Base-by-base conservation (phyloP, 2,888 invertebrate species). In the Eurois occulta region DNA sequence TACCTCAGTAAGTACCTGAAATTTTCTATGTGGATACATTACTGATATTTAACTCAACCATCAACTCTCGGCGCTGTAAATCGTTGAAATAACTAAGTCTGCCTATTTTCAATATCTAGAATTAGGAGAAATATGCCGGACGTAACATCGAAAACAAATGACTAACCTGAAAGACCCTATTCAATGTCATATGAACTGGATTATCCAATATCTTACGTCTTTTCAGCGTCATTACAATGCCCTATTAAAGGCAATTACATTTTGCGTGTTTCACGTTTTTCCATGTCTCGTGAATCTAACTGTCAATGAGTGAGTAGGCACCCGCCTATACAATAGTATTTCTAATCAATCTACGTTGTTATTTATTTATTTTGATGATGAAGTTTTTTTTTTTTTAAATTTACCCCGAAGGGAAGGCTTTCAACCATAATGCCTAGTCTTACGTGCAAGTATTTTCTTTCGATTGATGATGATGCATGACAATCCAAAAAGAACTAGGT, bases 201-300 rank as follows among this genome's bases (percentile, higher is more conserved):
- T 77, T 72, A 77, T 77, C 74, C 74, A 70, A 77, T 68, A 74
- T 24, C 21, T 71, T n/a, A 66, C 46, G 35, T 65, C 13, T 66
- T 72, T 74, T 72, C 62, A 75, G 41, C 35, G 52, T 32, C 41
- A 62, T 74, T 72, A 73, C 43, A 70, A 58, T 32, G 35, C 32
- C 64, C 41, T 52, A 74, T 79, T 74, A 69, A 8, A 70, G 35
- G 55, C 21, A 75, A 66, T 58, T 58, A 70, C 55, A 52, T 67
- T 74, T 69, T 62, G 46, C 72, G 72, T 65, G 72, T 48, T 70
- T 60, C 84, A 73, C 58, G 72, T n/a, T 64, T 79, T 67, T 48
- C 8, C n/a, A 67, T n/a, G 41, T 65, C 72, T 80, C 76, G 67
- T 80, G 73, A 84, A 28, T 43, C 38, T 46, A 18, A 46, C 28